Evolutionary conservation across 92 coral and sea anemone genomes (phyloP).

Genomic region (Diadumene lineata): DNA sequence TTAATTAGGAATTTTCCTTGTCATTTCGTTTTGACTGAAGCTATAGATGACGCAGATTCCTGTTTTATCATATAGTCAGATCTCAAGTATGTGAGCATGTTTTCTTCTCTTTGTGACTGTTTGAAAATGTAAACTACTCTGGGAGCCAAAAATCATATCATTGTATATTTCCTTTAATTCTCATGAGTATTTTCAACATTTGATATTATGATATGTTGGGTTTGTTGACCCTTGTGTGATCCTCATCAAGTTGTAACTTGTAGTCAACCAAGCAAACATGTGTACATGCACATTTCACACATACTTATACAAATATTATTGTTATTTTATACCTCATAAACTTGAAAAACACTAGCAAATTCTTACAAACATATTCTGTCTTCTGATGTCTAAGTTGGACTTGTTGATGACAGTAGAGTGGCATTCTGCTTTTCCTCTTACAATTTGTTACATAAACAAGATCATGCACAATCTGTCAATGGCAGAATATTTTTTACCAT

Average conservation of each 20-base stretch:
- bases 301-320: no score
- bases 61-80: conserved; percentile 28
- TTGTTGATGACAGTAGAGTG: no score
- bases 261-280: not conserved
- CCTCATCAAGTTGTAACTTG: not conserved
- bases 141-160: not conserved
- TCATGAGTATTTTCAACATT: not conserved
- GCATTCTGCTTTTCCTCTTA: not conserved
- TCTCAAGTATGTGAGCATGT: conserved; percentile 31
- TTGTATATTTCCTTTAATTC: not conserved
- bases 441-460: not conserved
- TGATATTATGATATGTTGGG: not conserved
- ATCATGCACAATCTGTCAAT: not conserved
- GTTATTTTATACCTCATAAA: no score
- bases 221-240: not conserved
- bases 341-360: no score
- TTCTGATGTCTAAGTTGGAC: no score
- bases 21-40: conserved; percentile 11
- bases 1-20: not conserved
- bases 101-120: conserved; percentile 3
- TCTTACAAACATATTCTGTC: not conserved
- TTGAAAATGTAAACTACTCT: not conserved
- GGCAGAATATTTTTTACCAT: not conserved
- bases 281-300: not conserved
- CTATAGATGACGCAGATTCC: conserved; percentile 15